These are phyloP conservation scores for Apostichopus parvimensis DNA, from an alignment of 35 echinoderm and acorn worm species.

Conservation along the genomic window DNA sequence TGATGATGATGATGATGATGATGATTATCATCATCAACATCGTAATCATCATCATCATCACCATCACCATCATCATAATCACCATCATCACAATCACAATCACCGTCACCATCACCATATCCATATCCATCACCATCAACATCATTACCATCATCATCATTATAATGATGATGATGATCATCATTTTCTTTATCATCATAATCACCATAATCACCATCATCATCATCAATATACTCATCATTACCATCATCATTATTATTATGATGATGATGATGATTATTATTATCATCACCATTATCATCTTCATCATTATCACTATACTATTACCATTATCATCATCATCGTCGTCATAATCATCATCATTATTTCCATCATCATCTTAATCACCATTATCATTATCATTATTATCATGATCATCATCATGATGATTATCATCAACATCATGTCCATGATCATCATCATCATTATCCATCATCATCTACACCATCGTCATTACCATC, in stretches of 20 bases:
- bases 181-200: background rate
- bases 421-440: background rate
- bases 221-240: too few relatives aligned
- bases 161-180: background rate
- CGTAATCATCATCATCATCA: background rate
- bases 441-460: background rate
- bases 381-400: too few relatives aligned
- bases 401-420: too few relatives aligned
- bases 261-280: background rate
- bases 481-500: background rate
- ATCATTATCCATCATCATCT: background rate
- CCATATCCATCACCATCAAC: background rate
- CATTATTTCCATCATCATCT: too few relatives aligned
- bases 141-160: background rate
- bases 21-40: background rate
- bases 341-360: too few relatives aligned
- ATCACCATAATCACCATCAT: too few relatives aligned
- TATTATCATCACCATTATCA: background rate
- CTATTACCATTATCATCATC: too few relatives aligned
- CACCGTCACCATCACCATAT: background rate
- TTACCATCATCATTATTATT: background rate
- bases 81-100: background rate
- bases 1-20: background rate
- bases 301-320: too few relatives aligned
- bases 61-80: background rate